These are phyloP conservation scores for Stichodactyla mertensii DNA, from an alignment of 64 coral and sea anemone genomes.

Conservation along the genomic window DNA sequence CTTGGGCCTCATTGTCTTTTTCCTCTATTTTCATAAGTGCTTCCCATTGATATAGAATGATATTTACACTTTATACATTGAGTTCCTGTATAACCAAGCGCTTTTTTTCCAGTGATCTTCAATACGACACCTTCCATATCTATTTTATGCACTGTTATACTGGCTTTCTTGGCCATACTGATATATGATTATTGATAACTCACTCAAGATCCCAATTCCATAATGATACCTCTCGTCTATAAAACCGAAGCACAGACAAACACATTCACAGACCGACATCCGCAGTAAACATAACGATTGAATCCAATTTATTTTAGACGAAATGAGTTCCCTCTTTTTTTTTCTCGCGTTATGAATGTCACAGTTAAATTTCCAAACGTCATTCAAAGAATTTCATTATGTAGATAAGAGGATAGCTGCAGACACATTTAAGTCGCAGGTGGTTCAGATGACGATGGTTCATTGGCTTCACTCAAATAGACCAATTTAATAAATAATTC, in stretches of 20 bases:
- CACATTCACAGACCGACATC: background rate
- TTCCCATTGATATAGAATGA: too few species aligned
- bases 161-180: background rate
- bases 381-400: constrained; percentile 2
- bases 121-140: background rate
- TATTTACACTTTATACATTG: background rate
- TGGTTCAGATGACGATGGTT: background rate
- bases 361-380: background rate
- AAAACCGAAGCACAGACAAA: background rate
- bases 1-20: background rate
- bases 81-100: background rate
- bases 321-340: background rate
- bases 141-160: background rate
- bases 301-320: background rate
- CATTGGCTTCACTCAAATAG: background rate
- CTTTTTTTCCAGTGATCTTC: background rate
- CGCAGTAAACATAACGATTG: background rate
- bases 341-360: background rate
- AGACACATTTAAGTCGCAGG: background rate
- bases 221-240: background rate
- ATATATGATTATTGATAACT: background rate
- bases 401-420: background rate
- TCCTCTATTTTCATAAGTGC: background rate
- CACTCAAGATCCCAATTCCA: background rate
- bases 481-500: background rate